Percentiles rank a stretch among this genome's conserved stretches.
phyloP scores from a whole-genome alignment of 2,113 vertebrate genomes.

The Neotragus pygmaeus region DNA sequence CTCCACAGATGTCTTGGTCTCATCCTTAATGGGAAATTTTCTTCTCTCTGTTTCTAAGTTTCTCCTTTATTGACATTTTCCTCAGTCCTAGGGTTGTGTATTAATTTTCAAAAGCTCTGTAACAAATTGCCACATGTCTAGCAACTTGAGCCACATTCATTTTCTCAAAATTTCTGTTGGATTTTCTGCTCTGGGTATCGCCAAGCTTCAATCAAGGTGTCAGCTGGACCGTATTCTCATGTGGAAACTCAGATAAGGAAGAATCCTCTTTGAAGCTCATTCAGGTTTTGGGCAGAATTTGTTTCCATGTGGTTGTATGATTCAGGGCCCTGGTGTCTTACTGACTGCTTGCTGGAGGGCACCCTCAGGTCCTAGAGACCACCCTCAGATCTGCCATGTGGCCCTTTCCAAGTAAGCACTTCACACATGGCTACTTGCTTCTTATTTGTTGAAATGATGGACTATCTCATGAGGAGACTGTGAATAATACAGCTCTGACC shows the following conservation, averaged over 20 bases:
- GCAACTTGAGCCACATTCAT: neutral
- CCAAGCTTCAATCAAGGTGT: neutral
- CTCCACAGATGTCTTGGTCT: neutral
- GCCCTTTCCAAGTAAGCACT: neutral
- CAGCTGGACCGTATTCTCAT: neutral
- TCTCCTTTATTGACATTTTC: neutral
- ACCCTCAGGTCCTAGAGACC: neutral
- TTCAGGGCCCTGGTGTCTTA: neutral
- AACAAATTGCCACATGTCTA: neutral
- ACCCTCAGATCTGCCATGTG: neutral
- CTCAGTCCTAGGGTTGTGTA: neutral
- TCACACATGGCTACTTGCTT: neutral
- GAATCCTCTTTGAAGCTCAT: neutral
- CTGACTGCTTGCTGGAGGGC: neutral
- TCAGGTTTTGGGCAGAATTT: neutral
- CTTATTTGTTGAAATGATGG: neutral
- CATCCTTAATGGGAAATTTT: neutral
- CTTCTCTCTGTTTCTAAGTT: neutral
- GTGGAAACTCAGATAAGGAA: neutral
- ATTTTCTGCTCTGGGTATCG: neutral
- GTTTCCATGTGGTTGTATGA: neutral
- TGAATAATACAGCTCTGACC: neutral
- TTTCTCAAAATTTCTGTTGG: neutral
- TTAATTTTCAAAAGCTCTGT: neutral
- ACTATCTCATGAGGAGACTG: neutral